Evolutionary conservation across 2,797 vertebrate species (phyloP).

Genomic region (Rhinella marina): DNA sequence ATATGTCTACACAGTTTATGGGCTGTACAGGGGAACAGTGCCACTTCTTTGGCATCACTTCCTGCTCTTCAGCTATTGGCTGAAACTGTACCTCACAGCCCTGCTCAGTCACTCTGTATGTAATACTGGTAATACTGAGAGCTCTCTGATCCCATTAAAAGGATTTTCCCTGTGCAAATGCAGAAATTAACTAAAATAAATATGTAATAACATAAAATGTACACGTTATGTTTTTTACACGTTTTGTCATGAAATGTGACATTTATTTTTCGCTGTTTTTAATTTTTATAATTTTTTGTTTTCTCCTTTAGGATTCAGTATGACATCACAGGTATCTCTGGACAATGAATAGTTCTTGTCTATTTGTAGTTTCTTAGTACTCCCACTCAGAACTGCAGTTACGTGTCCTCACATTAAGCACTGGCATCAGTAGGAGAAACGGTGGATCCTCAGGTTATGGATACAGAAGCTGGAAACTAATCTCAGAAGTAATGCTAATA

Average conservation of each 20-base stretch:
- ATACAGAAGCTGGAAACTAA: background rate
- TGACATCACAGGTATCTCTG: background rate
- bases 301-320: conserved; percentile 28
- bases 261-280: background rate
- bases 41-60: too few species aligned
- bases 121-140: too few species aligned
- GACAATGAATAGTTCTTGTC: conserved; percentile 17
- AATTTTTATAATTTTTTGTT: background rate
- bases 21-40: too few species aligned
- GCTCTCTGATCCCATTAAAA: too few species aligned
- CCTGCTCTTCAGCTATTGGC: too few species aligned
- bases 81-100: too few species aligned
- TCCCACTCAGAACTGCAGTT: background rate
- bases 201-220: too few species aligned
- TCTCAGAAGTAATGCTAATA: background rate
- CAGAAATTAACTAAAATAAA: too few species aligned
- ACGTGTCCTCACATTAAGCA: conserved; percentile 26
- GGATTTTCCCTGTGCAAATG: too few species aligned
- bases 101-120: too few species aligned
- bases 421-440: conserved; percentile 40
- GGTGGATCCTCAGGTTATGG: background rate
- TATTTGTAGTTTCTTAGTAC: conserved; percentile 19
- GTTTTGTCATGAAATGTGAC: background rate
- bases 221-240: background rate
- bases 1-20: too few species aligned